Evolutionary conservation across 2,888 invertebrate species (phyloP).

Genomic region (Euplagia quadripunctaria): DNA sequence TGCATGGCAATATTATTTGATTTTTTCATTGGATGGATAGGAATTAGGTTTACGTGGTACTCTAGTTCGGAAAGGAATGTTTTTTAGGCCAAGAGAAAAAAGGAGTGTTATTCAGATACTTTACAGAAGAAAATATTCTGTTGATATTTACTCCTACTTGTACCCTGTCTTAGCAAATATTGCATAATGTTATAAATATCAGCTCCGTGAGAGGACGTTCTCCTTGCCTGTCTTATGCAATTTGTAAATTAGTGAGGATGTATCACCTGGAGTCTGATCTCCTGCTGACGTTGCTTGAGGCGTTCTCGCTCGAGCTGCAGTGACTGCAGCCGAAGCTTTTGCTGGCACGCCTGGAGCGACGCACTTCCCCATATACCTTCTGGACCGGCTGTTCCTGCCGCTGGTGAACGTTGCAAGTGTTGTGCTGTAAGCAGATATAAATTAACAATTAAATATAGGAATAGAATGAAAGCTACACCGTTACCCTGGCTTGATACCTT

Average conservation of each 20-base stretch:
- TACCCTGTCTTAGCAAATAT: neutral
- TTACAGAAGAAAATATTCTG: too few relatives aligned
- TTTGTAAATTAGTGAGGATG: neutral
- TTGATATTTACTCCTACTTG: neutral
- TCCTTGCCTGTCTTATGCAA: neutral
- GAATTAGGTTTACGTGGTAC: neutral
- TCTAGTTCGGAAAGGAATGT: neutral
- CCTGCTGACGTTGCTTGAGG: conserved; percentile 95
- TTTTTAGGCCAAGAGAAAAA: too few relatives aligned
- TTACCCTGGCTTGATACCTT: neutral
- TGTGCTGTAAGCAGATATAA: conserved; percentile 82
- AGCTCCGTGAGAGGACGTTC: neutral
- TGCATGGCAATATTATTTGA: neutral
- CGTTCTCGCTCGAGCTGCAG: conserved; percentile 96
- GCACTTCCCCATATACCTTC: conserved; percentile 88
- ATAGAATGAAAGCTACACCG: neutral
- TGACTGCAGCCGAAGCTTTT: conserved; percentile 93
- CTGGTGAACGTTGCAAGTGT: conserved; percentile 86
- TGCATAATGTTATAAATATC: neutral
- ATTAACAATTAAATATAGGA: conserved; percentile 19
- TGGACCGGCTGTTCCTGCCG: conserved; percentile 86
- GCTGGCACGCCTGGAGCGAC: conserved; percentile 89
- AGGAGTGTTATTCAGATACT: too few relatives aligned
- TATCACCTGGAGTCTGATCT: conserved; percentile 94
- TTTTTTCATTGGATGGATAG: neutral